Conservation (phyloP, 2,797 vertebrate genomes). For the Ctenopoma multispine region DNA sequence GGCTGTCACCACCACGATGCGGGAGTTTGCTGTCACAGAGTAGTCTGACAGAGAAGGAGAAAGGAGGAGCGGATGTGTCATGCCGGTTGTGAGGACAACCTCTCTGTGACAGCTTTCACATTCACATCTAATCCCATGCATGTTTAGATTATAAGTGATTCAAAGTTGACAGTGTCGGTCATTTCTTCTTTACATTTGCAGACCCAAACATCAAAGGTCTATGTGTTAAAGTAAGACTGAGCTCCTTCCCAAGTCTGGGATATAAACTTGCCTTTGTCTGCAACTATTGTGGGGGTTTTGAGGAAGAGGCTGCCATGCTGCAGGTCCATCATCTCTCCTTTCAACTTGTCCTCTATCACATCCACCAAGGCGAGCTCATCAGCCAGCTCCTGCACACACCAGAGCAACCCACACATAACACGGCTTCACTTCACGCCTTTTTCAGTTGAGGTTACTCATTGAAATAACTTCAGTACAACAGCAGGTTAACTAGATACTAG, state of each 20-base stretch:
- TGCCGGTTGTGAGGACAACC: too few relatives aligned
- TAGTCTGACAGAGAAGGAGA: conserved; percentile 85
- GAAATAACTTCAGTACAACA: not conserved
- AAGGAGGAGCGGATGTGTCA: not conserved
- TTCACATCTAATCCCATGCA: not conserved
- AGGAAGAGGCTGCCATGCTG: conserved; percentile 96
- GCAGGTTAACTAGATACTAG: not conserved
- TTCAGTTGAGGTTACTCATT: not conserved
- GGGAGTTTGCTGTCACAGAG: conserved; percentile 92
- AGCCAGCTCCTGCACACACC: conserved; percentile 84
- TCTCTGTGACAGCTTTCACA: not conserved
- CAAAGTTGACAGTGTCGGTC: too few relatives aligned
- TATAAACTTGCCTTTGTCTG: conserved; percentile 86
- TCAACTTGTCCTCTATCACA: conserved; percentile 95
- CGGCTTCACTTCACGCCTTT: not conserved
- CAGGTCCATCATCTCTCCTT: conserved; percentile 97
- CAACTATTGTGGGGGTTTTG: conserved; percentile 92
- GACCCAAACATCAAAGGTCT: too few relatives aligned
- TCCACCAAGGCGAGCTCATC: conserved; percentile 96
- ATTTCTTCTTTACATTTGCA: too few relatives aligned
- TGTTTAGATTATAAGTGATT: not conserved
- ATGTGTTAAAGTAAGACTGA: not conserved
- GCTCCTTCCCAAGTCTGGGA: not conserved
- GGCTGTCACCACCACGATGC: conserved; percentile 93
- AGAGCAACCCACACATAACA: conserved; percentile 1